These are phyloP conservation scores for Caenorhabditis latens DNA, from an alignment of 1,140 invertebrate species.

Conservation along the genomic window DNA sequence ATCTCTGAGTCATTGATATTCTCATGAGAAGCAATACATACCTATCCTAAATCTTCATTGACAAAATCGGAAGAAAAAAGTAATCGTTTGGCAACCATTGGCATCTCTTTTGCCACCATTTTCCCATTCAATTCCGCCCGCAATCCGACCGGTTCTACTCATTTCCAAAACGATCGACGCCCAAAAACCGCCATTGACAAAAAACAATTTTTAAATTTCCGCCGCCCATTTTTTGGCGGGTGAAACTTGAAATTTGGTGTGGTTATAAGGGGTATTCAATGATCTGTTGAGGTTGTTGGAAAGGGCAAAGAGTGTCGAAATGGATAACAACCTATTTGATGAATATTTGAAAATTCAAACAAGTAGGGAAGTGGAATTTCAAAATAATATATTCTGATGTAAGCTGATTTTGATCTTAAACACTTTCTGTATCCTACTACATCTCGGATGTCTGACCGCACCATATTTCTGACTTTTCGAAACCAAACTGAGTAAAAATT, in stretches of 20 bases:
- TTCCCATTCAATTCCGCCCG: conserved; percentile 5
- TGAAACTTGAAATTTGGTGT: conserved; percentile 19
- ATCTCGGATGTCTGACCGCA: too few relatives aligned
- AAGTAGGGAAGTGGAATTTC: too few relatives aligned
- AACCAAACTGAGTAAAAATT: too few relatives aligned
- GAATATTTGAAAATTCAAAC: too few relatives aligned
- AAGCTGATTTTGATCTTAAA: too few relatives aligned
- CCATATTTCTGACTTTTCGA: too few relatives aligned
- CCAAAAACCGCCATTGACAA: conserved; percentile 45
- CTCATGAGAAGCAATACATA: neutral
- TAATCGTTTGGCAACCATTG: conserved; percentile 34
- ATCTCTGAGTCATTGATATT: neutral
- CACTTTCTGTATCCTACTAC: too few relatives aligned
- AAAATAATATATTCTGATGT: too few relatives aligned
- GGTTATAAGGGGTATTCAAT: too few relatives aligned
- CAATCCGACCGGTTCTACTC: conserved; percentile 46
- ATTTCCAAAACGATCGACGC: conserved; percentile 41
- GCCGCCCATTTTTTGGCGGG: conserved; percentile 13
- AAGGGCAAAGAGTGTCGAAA: too few relatives aligned
- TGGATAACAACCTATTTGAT: too few relatives aligned
- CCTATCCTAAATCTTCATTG: neutral
- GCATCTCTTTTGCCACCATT: conserved; percentile 45
- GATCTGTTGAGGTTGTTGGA: too few relatives aligned
- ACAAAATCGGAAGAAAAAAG: neutral
- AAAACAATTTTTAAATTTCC: conserved; percentile 43